phyloP scores from a whole-genome alignment of 2,888 invertebrate genomes.

The Leptinotarsa haldemani region DNA sequence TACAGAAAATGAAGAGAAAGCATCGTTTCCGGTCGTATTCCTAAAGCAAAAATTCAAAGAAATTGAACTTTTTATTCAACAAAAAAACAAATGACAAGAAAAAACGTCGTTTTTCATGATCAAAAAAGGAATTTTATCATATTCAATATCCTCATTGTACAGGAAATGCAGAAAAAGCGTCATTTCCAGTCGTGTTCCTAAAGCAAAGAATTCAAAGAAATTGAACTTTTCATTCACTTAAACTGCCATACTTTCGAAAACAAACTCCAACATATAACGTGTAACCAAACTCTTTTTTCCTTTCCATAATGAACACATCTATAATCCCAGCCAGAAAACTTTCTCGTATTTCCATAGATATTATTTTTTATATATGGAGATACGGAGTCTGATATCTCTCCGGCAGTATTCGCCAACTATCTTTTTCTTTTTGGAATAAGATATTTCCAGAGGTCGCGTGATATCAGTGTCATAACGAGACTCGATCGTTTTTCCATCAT shows the following conservation, averaged over 20 bases:
- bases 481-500: conserved; percentile 36
- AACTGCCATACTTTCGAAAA: neutral
- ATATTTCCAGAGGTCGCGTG: conserved; percentile 30
- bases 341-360: conserved; percentile 37
- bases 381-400: conserved; percentile 26
- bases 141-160: too few relatives aligned
- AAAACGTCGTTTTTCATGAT: too few relatives aligned
- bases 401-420: conserved; percentile 30
- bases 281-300: neutral
- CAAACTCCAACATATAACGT: neutral
- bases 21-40: too few relatives aligned
- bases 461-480: conserved; percentile 34
- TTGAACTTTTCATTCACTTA: too few relatives aligned
- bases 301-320: conserved; percentile 28
- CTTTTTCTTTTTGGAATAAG: conserved; percentile 31
- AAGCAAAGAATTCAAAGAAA: too few relatives aligned
- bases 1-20: too few relatives aligned
- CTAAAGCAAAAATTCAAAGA: too few relatives aligned
- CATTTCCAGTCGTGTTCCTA: too few relatives aligned
- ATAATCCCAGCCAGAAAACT: conserved; percentile 30
- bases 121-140: too few relatives aligned
- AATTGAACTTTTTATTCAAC: too few relatives aligned
- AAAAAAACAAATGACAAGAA: too few relatives aligned
- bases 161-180: too few relatives aligned
- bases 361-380: conserved; percentile 35